phyloP scores from a whole-genome alignment of 2,113 vertebrate genomes.

The Centropus bengalensis region DNA sequence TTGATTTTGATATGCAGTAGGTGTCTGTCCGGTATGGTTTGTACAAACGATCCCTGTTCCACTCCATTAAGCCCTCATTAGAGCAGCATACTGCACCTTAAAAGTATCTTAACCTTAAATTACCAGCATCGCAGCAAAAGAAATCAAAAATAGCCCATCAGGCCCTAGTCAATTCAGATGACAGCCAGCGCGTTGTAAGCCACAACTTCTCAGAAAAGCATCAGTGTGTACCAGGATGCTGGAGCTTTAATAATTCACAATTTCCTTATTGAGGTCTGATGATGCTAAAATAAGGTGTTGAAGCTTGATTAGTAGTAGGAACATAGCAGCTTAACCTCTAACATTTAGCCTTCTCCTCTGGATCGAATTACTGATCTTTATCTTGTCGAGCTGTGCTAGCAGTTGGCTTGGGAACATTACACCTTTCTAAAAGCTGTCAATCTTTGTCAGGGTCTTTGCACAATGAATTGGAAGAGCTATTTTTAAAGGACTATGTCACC shows the following conservation, averaged over 20 bases:
- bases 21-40: constrained; percentile 3
- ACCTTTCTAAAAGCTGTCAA: constrained; percentile 91
- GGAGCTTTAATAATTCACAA: constrained; percentile 82
- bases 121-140: constrained; percentile 25
- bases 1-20: constrained; percentile 37
- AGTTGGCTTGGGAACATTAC: constrained; percentile 88
- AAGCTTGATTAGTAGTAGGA: constrained; percentile 90
- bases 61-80: constrained; percentile 47
- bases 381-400: constrained; percentile 89
- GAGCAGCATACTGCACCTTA: constrained; percentile 32
- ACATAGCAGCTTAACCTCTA: constrained; percentile 86
- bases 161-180: background rate
- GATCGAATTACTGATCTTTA: constrained; percentile 94
- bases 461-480: constrained; percentile 81
- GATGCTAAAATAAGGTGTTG: constrained; percentile 82
- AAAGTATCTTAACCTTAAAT: constrained; percentile 55
- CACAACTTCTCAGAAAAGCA: constrained; percentile 29
- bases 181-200: constrained; percentile 19
- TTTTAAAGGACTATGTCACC: constrained; percentile 83
- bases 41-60: constrained; percentile 29
- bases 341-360: constrained; percentile 84
- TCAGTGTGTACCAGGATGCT: constrained; percentile 71
- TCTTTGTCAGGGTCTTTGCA: constrained; percentile 84
- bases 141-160: constrained; percentile 28
- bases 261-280: constrained; percentile 82